phyloP scores from a whole-genome alignment of 2,797 vertebrate genomes.

The Phyllotis vaccarum region DNA sequence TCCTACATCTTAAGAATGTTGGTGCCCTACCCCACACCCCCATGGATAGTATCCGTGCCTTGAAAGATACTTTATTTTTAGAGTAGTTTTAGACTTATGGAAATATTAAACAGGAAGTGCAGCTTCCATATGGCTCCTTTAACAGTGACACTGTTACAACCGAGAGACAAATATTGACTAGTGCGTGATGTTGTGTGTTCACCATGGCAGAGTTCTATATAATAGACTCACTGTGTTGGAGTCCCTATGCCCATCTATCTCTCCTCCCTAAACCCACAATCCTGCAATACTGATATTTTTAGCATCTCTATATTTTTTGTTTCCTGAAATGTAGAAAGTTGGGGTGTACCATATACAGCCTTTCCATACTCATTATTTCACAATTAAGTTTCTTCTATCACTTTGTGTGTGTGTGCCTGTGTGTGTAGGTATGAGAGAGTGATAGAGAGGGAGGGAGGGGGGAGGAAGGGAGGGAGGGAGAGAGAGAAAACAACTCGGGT shows the following conservation, averaged over 20 bases:
- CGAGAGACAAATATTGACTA: not conserved
- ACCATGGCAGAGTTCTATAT: not conserved
- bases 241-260: not conserved
- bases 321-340: not conserved
- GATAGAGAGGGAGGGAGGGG: not conserved
- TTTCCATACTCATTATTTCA: not conserved
- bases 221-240: not conserved
- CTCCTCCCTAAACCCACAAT: not conserved
- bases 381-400: not conserved
- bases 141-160: not conserved
- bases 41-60: not conserved
- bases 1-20: not conserved
- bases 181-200: not conserved
- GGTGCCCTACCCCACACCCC: too few relatives aligned
- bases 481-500: not conserved
- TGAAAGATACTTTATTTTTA: not conserved
- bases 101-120: not conserved
- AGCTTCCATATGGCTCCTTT: not conserved
- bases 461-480: fast-evolving
- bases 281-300: not conserved
- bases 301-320: not conserved
- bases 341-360: not conserved
- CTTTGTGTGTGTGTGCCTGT: not conserved
- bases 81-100: not conserved
- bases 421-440: not conserved